Conservation (phyloP, 2,888 invertebrate species). For the Lycia hirtaria region DNA sequence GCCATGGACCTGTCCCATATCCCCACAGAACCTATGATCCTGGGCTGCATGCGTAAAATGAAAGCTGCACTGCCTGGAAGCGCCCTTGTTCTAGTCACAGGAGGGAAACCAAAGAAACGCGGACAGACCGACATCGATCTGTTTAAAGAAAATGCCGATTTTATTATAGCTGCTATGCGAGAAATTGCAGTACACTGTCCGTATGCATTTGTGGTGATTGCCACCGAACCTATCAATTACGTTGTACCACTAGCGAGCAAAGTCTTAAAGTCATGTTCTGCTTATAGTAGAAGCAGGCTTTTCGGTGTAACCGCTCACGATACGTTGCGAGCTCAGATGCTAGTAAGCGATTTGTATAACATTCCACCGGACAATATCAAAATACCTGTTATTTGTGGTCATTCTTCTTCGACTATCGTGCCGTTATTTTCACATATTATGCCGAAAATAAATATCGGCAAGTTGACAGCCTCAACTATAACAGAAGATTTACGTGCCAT, state of each 20-base stretch:
- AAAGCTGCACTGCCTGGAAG: not conserved
- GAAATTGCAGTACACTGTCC: slow-evolving; percentile 27
- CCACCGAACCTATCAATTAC: slow-evolving; percentile 34
- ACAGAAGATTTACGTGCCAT: slow-evolving; percentile 8
- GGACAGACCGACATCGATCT: slow-evolving; percentile 7
- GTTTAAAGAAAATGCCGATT: slow-evolving; percentile 31
- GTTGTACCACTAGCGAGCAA: slow-evolving; percentile 28
- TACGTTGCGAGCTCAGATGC: not conserved
- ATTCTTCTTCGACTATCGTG: slow-evolving; percentile 32
- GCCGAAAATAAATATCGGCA: not conserved
- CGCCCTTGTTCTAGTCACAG: not conserved
- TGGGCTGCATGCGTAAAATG: not conserved
- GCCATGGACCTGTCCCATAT: slow-evolving; percentile 16
- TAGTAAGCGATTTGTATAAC: not conserved
- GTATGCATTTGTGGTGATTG: slow-evolving; percentile 28
- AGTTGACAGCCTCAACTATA: not conserved
- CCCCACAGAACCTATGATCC: slow-evolving; percentile 13
- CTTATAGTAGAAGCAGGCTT: not conserved
- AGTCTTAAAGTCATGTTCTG: slow-evolving; percentile 24
- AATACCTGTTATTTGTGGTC: slow-evolving; percentile 24
- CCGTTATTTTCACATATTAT: slow-evolving; percentile 1
- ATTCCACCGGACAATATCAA: not conserved
- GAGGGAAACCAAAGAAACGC: slow-evolving; percentile 21
- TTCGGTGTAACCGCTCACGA: not conserved
- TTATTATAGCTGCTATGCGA: slow-evolving; percentile 22